These are phyloP conservation scores for Caradrina clavipalpis DNA, from an alignment of 2,888 invertebrate genomes.

Conservation along the genomic window DNA sequence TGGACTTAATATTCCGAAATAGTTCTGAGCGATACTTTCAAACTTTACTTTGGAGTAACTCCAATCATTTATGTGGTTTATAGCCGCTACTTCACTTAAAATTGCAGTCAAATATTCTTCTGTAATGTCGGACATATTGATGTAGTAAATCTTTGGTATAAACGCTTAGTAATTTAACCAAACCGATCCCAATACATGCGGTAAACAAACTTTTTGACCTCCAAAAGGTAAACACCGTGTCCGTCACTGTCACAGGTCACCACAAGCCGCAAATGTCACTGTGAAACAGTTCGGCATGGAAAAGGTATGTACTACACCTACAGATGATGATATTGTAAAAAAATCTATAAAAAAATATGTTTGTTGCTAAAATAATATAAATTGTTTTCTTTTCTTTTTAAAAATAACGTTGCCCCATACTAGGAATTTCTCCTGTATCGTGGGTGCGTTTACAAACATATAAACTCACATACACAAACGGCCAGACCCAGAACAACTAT, in stretches of 20 bases:
- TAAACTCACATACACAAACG: no score
- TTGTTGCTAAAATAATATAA: no score
- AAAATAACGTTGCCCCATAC: no score
- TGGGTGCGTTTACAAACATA: no score
- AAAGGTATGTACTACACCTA: neutral
- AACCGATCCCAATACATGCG: conserved; percentile 1
- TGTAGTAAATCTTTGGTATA: conserved; percentile 26
- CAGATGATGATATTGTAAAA: no score
- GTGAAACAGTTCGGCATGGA: neutral
- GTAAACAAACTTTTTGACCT: neutral
- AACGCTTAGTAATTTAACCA: conserved; percentile 26
- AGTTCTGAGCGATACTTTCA: conserved; percentile 82
- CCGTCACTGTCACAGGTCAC: conserved; percentile 17
- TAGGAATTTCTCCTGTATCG: no score
- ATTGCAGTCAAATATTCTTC: conserved; percentile 65
- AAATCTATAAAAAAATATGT: no score
- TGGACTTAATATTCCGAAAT: conserved; percentile 84
- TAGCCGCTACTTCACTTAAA: conserved; percentile 60
- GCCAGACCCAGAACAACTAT: no score
- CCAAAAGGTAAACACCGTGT: conserved; percentile 14
- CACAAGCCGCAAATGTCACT: conserved; percentile 13
- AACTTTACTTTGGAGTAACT: conserved; percentile 70
- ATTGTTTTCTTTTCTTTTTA: no score
- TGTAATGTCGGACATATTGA: conserved; percentile 63
- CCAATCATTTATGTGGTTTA: conserved; percentile 67